phyloP scores from a whole-genome alignment of 2,888 invertebrate species.

The Ceratothoa steindachneri region DNA sequence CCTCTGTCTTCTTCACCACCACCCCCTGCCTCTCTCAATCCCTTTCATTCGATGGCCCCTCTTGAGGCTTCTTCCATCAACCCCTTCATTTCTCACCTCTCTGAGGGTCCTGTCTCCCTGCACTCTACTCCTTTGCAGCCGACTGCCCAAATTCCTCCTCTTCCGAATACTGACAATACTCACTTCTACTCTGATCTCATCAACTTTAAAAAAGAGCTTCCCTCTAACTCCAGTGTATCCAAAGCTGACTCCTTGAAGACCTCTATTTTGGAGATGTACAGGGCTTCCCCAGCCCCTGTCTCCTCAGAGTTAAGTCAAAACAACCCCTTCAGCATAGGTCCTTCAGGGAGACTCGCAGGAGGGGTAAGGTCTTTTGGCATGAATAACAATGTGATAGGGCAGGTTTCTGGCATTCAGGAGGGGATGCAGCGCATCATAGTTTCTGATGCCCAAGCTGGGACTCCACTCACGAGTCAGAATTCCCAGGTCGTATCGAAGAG shows the following conservation, averaged over 20 bases:
- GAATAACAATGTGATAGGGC: background rate
- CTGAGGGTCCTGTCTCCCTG: background rate
- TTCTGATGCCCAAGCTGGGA: background rate
- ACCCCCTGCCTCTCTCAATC: constrained; percentile 19
- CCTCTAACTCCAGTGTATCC: too few species aligned
- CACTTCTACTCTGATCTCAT: background rate
- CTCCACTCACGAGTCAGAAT: background rate
- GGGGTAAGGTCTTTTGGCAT: background rate
- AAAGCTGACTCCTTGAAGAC: background rate
- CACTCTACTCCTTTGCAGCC: background rate
- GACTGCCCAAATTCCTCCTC: background rate
- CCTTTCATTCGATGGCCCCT: constrained; percentile 1
- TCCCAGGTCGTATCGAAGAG: background rate
- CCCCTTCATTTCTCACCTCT: constrained; percentile 3
- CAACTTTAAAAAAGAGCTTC: background rate
- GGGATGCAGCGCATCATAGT: background rate
- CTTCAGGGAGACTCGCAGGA: background rate
- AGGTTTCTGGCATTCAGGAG: background rate
- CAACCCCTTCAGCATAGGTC: background rate
- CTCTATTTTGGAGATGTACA: background rate
- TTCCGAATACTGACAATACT: background rate
- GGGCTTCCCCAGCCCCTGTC: background rate
- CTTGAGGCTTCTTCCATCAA: background rate
- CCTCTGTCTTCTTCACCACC: background rate
- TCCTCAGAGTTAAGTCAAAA: background rate